Evolutionary conservation across 1,140 invertebrate species (phyloP), one percentile per base, ranked within the genome.

Genomic region (Mycetomoellerius zeteki): DNA sequence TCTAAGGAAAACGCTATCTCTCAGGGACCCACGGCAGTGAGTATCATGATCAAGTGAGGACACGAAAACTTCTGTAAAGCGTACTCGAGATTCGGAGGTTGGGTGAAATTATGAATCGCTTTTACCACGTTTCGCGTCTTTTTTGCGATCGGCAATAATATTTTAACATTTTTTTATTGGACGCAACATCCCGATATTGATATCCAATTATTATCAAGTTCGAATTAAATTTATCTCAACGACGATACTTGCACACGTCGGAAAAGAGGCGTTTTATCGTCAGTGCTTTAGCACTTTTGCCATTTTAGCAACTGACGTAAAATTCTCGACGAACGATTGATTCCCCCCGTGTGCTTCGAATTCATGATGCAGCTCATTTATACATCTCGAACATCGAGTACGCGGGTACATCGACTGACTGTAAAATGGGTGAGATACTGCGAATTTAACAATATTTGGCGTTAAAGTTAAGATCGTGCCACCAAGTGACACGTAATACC

Each of bases 1-100:
- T 96, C 96, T n/a, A 97, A 95, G 77, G 94, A 95, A 58, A 91
- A 95, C 77, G 87, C 93, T 77, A 94, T 95, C 72, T 86, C 93
- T 82, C 93, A 93, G 86, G 92, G 93, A 92, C 92, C 93, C 58
- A 92, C 93, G 71, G 90, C 93, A 93, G 95, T 95, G 92, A 95
- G 94, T 95, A 95, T 95, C 65, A 94, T 95, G 93, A 95, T 95
- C 80, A 95, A 95, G 92, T 95, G 94, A 95, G 93, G 94, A 91
- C 93, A 94, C 93, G 93, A 94, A 92, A 94, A 93, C 88, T 91
- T 94, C 88, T 94, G 91, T 93, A 94, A 94, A 87, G 91, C 91
- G 89, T 94, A 93, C 90, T 94, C 93, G 89, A 93, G 86, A 89
- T 93, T 93, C 87, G 90, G 92, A 33, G 88, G 90, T 86, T 89